These are phyloP conservation scores for Scatophagus argus DNA, from an alignment of 2,113 vertebrate species.

Conservation along the genomic window DNA sequence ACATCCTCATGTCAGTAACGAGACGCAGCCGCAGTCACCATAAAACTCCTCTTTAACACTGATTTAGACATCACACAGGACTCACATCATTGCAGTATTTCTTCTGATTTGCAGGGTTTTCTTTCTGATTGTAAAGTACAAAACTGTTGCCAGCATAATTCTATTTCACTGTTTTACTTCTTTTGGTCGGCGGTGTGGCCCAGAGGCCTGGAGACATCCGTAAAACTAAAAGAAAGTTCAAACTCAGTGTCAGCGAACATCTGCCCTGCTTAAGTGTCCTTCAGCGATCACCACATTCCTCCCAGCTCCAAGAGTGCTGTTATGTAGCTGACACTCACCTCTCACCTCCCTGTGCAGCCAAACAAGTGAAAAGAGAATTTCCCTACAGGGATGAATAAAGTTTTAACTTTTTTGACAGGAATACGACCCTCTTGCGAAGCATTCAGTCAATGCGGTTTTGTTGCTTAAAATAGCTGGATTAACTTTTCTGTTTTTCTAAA, in stretches of 20 bases:
- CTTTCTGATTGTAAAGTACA: neutral
- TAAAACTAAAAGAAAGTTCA: constrained; percentile 23
- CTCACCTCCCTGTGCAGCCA: constrained; percentile 17
- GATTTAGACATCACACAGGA: neutral
- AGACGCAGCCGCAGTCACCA: neutral
- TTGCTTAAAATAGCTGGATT: neutral
- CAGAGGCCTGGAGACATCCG: neutral
- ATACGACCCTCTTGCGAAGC: constrained; percentile 21
- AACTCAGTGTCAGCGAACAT: constrained; percentile 24
- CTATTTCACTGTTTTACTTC: neutral
- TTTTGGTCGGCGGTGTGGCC: neutral
- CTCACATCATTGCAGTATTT: too few relatives aligned
- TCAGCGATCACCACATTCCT: constrained; percentile 49
- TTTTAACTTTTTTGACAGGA: constrained; percentile 23
- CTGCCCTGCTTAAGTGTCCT: constrained; percentile 18
- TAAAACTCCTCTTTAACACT: neutral
- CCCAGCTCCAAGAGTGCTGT: constrained; percentile 23
- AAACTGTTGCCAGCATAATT: neutral
- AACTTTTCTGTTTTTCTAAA: neutral
- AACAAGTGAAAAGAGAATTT: constrained; percentile 40
- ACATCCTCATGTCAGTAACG: constrained; percentile 96
- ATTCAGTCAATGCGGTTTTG: constrained; percentile 10
- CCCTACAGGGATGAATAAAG: constrained; percentile 49
- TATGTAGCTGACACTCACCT: constrained; percentile 54
- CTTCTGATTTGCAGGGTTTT: neutral